phyloP scores from a whole-genome alignment of 2,797 vertebrate species.

The Tiaroga cobitis region DNA sequence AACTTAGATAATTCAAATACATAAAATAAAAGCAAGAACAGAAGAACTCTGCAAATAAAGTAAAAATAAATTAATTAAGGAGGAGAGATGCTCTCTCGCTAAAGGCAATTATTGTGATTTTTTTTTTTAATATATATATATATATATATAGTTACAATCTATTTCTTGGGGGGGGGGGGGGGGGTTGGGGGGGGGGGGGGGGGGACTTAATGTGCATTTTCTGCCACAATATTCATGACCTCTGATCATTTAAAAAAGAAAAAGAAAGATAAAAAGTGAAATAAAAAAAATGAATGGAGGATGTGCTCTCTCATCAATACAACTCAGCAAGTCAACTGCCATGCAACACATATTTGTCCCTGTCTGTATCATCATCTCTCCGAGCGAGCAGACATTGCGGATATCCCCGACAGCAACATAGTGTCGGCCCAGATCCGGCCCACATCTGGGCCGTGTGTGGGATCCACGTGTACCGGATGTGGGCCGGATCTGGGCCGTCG shows the following conservation, averaged over 20 bases:
- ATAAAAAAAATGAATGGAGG: constrained; percentile 44
- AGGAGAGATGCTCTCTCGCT: constrained; percentile 71
- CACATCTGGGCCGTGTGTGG: too few species aligned
- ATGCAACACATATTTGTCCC: constrained; percentile 23
- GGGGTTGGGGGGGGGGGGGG: not conserved
- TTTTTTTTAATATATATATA: constrained; percentile 41
- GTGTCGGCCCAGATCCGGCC: too few species aligned
- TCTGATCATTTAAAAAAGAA: constrained; percentile 71
- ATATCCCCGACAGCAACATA: constrained; percentile 3
- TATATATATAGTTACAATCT: constrained; percentile 69
- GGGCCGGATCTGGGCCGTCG: too few species aligned
- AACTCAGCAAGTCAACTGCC: constrained; percentile 45
- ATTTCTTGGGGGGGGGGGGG: not conserved
- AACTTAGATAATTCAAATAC: constrained; percentile 87
- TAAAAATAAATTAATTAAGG: constrained; percentile 76
- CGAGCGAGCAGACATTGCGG: constrained; percentile 32
- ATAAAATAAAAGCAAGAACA: constrained; percentile 86
- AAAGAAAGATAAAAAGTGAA: constrained; percentile 53
- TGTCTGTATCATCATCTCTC: constrained; percentile 8
- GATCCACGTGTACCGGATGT: too few species aligned
- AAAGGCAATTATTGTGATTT: constrained; percentile 76
- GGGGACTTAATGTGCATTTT: constrained; percentile 74
- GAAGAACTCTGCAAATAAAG: constrained; percentile 82
- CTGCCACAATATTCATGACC: constrained; percentile 69
- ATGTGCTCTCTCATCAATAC: constrained; percentile 32